A percentile compares a stretch with the other conserved stretches of the same genome.
phyloP scores from a whole-genome alignment of 2,888 invertebrate genomes.

The Cheilosia variabilis region DNA sequence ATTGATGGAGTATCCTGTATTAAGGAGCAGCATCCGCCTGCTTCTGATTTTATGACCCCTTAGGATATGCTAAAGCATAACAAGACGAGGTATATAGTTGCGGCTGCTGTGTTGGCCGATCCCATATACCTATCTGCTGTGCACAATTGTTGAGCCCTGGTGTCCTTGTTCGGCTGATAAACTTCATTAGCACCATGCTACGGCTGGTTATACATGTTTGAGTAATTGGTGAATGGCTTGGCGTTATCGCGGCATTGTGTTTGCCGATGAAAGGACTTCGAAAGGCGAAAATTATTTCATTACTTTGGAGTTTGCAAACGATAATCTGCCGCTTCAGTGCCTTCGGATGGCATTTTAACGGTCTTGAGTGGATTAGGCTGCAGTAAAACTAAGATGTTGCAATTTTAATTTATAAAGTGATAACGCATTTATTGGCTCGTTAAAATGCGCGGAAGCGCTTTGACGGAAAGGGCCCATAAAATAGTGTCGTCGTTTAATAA shows the following conservation, averaged over 20 bases:
- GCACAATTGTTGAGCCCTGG: constrained; percentile 37
- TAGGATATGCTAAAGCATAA: constrained; percentile 26
- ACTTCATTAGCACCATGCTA: constrained; percentile 52
- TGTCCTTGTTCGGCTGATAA: constrained; percentile 40
- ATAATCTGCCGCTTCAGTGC: constrained; percentile 16
- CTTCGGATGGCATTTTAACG: not conserved
- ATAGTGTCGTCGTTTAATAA: not conserved
- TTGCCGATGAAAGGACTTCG: constrained; percentile 31
- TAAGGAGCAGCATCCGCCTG: constrained; percentile 54
- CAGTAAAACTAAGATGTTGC: constrained; percentile 16
- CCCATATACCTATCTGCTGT: not conserved
- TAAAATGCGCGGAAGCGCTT: not conserved
- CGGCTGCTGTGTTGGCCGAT: constrained; percentile 1
- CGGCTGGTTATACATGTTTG: constrained; percentile 49
- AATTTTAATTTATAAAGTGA: constrained; percentile 50
- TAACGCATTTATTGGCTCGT: constrained; percentile 46
- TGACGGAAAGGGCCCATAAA: not conserved
- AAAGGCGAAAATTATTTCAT: constrained; percentile 53
- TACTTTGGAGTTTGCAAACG: constrained; percentile 51
- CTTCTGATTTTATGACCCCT: constrained; percentile 64
- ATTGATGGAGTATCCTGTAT: constrained; percentile 58
- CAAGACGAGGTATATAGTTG: constrained; percentile 21
- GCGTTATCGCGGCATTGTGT: constrained; percentile 35
- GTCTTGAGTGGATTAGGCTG: constrained; percentile 36
- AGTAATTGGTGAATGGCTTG: constrained; percentile 56